These are phyloP conservation scores for Sinocyclocheilus grahami DNA, from an alignment of 2,113 vertebrate genomes.

Conservation along the genomic window DNA sequence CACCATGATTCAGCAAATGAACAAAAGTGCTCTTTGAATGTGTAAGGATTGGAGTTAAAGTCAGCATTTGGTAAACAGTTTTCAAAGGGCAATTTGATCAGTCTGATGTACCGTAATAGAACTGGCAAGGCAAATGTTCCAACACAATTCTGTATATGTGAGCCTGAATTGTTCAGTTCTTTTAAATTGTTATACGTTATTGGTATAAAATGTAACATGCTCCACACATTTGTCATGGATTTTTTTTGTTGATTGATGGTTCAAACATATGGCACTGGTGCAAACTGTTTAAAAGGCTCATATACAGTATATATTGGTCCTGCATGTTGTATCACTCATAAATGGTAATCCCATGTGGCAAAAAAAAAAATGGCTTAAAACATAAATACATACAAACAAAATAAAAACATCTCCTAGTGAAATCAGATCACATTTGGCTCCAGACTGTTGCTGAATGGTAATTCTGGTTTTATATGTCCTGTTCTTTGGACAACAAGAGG, in stretches of 20 bases:
- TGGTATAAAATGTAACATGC: not conserved
- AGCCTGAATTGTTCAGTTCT: not conserved
- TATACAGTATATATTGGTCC: too few species aligned
- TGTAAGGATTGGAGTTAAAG: not conserved
- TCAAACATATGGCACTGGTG: not conserved
- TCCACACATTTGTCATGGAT: not conserved
- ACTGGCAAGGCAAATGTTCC: not conserved
- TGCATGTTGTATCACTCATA: too few species aligned
- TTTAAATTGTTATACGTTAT: not conserved
- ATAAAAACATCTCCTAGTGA: too few species aligned
- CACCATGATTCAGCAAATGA: not conserved
- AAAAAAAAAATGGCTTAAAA: not conserved
- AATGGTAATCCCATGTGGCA: too few species aligned
- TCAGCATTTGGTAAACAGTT: not conserved
- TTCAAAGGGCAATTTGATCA: not conserved
- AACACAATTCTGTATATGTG: not conserved
- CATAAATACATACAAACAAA: conserved; percentile 7
- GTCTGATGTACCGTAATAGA: not conserved
- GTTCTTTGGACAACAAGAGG: conserved; percentile 33
- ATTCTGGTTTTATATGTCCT: conserved; percentile 48
- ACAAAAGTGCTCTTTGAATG: conserved; percentile 15
- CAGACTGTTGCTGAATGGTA: conserved; percentile 33
- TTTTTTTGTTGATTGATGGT: not conserved
- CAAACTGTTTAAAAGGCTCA: not conserved
- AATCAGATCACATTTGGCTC: conserved; percentile 36